phyloP scores from a whole-genome alignment of 2,797 vertebrate species.

The Gymnothorax javanicus region DNA sequence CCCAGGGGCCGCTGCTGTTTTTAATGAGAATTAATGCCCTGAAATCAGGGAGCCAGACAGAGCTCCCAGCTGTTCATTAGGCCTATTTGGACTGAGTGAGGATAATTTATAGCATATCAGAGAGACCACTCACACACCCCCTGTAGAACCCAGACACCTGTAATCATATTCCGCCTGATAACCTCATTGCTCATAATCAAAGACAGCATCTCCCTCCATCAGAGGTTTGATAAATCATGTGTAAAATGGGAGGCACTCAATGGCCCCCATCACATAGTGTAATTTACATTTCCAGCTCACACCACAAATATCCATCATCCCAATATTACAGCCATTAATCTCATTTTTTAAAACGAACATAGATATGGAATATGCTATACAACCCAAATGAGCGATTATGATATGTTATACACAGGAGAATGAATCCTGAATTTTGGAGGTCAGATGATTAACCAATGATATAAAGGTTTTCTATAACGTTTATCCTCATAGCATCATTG shows the following conservation, averaged over 20 bases:
- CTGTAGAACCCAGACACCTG: slow-evolving; percentile 61
- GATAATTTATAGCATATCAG: slow-evolving; percentile 70
- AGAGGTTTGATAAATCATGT: slow-evolving; percentile 47
- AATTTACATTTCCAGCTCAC: slow-evolving; percentile 26
- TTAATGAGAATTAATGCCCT: slow-evolving; percentile 75
- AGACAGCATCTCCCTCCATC: slow-evolving; percentile 48
- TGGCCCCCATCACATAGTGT: slow-evolving; percentile 33
- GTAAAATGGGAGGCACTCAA: slow-evolving; percentile 35
- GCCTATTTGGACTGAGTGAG: slow-evolving; percentile 57
- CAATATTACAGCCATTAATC: slow-evolving; percentile 19
- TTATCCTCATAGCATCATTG: too few species aligned
- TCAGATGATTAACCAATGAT: background rate
- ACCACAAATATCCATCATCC: slow-evolving; percentile 32
- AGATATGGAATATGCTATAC: slow-evolving; percentile 10
- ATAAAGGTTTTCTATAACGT: background rate
- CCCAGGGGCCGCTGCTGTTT: slow-evolving; percentile 56
- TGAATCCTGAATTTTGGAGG: background rate
- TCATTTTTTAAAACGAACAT: background rate
- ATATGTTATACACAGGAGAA: background rate
- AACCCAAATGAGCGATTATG: background rate
- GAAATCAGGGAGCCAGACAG: slow-evolving; percentile 71
- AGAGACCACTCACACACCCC: slow-evolving; percentile 60
- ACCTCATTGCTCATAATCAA: slow-evolving; percentile 50
- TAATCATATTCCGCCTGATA: slow-evolving; percentile 62
- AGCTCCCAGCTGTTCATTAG: slow-evolving; percentile 73